A percentile compares a stretch with the other conserved stretches of the same genome.
phyloP scores from a whole-genome alignment of 2,888 invertebrate genomes.

The Nephrocerus scutellatus region DNA sequence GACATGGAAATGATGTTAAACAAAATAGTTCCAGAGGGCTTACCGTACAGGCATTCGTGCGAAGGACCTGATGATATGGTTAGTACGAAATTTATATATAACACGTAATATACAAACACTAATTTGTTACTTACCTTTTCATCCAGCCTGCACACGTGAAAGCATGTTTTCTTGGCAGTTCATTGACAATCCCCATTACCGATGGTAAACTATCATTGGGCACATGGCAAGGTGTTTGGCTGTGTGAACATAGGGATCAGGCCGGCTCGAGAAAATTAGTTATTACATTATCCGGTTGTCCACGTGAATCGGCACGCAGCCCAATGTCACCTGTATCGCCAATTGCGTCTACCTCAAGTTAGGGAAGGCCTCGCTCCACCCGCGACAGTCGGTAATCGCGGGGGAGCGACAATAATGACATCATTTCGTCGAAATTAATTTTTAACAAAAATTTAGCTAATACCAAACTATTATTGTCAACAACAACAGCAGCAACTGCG shows the following conservation, averaged over 20 bases:
- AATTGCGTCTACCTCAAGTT: constrained; percentile 88
- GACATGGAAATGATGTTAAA: constrained; percentile 99
- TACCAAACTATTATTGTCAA: constrained; percentile 38
- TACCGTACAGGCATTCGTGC: constrained; percentile 92
- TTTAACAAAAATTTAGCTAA: constrained; percentile 48
- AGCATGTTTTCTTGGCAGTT: constrained; percentile 92
- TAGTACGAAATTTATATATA: constrained; percentile 34
- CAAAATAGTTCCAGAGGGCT: constrained; percentile 95
- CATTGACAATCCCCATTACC: constrained; percentile 90
- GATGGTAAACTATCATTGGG: constrained; percentile 92
- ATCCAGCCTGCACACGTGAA: constrained; percentile 92
- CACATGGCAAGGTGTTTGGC: constrained; percentile 97
- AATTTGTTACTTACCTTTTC: not conserved
- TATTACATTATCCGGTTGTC: constrained; percentile 84
- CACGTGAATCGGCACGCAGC: constrained; percentile 77
- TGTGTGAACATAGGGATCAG: constrained; percentile 95
- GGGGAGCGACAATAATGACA: constrained; percentile 50
- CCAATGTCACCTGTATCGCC: constrained; percentile 79
- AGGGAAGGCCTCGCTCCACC: constrained; percentile 63
- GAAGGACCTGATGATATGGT: constrained; percentile 99
- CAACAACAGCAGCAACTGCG: constrained; percentile 35
- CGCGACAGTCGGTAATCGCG: constrained; percentile 51
- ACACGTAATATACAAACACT: constrained; percentile 32
- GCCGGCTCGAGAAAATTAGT: constrained; percentile 87
- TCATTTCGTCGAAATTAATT: constrained; percentile 49